Percentiles rank a stretch among this genome's conserved stretches.
These are phyloP conservation scores for Brachystomella parvula DNA, from an alignment of 1,140 invertebrate genomes.

Conservation along the genomic window DNA sequence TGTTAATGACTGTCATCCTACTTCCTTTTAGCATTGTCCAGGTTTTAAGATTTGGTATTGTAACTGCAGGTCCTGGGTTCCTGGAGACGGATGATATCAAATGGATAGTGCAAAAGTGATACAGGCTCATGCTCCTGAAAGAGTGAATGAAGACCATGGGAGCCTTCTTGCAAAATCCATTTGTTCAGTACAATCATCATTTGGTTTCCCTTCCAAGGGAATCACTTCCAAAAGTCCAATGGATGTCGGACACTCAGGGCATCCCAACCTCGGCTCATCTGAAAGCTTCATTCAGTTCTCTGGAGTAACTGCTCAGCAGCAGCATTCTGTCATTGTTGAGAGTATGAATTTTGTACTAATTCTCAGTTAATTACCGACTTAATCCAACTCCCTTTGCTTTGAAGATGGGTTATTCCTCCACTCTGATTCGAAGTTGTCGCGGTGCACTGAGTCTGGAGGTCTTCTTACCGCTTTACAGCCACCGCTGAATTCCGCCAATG, in stretches of 20 bases:
- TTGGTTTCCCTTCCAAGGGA: slow-evolving; percentile 13
- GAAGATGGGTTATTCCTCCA: neutral
- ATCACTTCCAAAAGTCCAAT: neutral
- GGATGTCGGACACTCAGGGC: neutral
- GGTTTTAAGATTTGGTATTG: no score
- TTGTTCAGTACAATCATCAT: neutral
- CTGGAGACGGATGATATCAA: neutral
- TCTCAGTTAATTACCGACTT: neutral
- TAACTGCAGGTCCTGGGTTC: no score
- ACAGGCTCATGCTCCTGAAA: neutral
- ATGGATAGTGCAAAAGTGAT: neutral
- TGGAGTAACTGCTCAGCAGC: neutral
- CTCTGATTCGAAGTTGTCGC: neutral
- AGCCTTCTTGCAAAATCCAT: neutral
- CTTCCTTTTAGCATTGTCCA: no score
- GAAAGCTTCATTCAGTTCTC: neutral
- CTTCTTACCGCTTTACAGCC: slow-evolving; percentile 33
- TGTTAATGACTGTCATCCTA: no score
- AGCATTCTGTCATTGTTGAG: neutral
- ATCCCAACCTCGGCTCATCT: neutral
- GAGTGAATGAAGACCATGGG: neutral
- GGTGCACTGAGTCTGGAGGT: neutral
- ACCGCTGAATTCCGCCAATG: slow-evolving; percentile 40
- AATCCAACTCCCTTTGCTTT: neutral
- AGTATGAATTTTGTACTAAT: neutral